Evolutionary conservation across 2,797 vertebrate genomes (phyloP), one percentile per base, ranked within the genome.

Genomic region (Vultur gryphus): DNA sequence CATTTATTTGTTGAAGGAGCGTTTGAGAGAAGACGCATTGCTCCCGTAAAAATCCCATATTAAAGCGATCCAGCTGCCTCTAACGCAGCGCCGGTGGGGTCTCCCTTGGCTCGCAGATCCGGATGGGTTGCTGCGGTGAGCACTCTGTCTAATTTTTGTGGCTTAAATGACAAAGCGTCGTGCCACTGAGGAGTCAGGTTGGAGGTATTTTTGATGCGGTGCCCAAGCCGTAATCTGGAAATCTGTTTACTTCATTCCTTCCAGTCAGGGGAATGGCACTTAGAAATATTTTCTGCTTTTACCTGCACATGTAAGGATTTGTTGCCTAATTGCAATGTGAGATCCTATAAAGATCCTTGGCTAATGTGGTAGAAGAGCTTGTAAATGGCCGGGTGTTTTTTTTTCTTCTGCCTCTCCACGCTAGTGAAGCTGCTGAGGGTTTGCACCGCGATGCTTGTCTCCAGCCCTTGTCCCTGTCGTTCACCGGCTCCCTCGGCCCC

Each of bases 31-130:
- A 37, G 37, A 11, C 1, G 1, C 6, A 0, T 2, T 3, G 16
- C 49, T 28, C 2, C 0, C 13, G 3, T n/a, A 37, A 37, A 65
- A 73, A 39, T 24, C 19, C 46, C 19, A 0, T 4, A 1, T 28
- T 20, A 10, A 33, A 52, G 49, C 4, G 0, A 19, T 11, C 25
- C 37, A 7, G 29, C 48, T 35, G 25, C 54, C 18, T 1, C 20
- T 3, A 11, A 6, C 0, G 1, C 0, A 2, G 78, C 13, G 46
- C 72, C 1, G 2, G 13, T 1, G 57, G 65, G 37, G 17, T 37
- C 61, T 51, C 29, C 57, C n/a, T 10, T 5, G 28, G 13, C 54
- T 41, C 2, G 0, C 23, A 2, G 43, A 18, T 11, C 26, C 15
- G 0, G 41, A 3, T 3, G 12, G 20, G 29, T 15, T 26, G 9